phyloP scores from a whole-genome alignment of 2,797 vertebrate genomes.

The Coreius guichenoti region DNA sequence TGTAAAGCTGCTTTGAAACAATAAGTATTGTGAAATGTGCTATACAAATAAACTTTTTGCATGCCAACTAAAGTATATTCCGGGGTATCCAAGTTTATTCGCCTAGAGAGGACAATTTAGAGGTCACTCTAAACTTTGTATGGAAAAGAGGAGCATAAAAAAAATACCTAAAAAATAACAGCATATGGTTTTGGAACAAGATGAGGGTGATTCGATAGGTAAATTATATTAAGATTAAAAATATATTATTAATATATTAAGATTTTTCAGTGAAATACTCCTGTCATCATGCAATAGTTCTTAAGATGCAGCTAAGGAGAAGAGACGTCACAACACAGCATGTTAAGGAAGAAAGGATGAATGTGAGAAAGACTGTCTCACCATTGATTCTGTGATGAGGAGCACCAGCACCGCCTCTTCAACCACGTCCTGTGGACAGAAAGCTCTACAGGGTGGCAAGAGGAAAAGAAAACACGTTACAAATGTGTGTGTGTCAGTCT shows the following conservation, averaged over 20 bases:
- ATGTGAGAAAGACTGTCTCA: conserved; percentile 75
- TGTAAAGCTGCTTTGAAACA: background rate
- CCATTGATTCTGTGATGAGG: conserved; percentile 97
- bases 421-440: conserved; percentile 96
- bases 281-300: background rate
- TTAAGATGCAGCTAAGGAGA: conserved; percentile 36
- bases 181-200: background rate
- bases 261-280: background rate
- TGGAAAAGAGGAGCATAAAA: background rate
- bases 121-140: background rate
- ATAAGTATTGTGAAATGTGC: background rate
- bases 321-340: conserved; percentile 11
- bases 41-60: background rate
- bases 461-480: conserved; percentile 57
- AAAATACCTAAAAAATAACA: background rate
- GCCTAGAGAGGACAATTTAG: background rate
- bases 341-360: conserved; percentile 11
- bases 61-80: background rate
- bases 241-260: background rate
- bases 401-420: conserved; percentile 96
- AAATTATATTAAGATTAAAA: background rate
- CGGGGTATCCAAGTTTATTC: background rate
- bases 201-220: background rate
- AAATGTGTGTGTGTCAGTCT: conserved; percentile 53
- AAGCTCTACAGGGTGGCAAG: conserved; percentile 82